Conservation (phyloP, 2,888 invertebrate genomes). For the Lepidocyrtinus sp. region DNA sequence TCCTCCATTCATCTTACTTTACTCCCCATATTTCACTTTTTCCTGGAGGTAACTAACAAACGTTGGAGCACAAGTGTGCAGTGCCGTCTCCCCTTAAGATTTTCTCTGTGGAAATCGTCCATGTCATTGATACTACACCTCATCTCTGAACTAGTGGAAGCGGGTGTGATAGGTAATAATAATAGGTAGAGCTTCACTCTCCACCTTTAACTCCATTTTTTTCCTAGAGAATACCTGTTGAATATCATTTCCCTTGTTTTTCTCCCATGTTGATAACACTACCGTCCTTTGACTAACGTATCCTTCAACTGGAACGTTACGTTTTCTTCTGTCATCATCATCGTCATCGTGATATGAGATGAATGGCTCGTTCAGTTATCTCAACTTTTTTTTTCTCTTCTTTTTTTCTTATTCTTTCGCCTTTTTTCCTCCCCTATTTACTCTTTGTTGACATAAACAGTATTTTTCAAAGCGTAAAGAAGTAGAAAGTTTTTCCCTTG, state of each 20-base stretch:
- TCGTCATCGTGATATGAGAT: slow-evolving; percentile 33
- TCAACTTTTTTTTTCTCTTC: slow-evolving; percentile 28
- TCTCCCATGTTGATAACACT: slow-evolving; percentile 27
- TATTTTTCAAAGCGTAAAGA: slow-evolving; percentile 2
- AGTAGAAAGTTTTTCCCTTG: not conserved
- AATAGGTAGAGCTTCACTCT: not conserved
- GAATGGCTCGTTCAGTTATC: slow-evolving; percentile 38
- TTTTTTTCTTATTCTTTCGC: slow-evolving; percentile 20
- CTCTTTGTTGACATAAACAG: slow-evolving; percentile 12
- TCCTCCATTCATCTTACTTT: slow-evolving; percentile 6
- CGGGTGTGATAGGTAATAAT: not conserved
- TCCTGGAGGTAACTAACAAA: too few species aligned
- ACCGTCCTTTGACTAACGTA: slow-evolving; percentile 14
- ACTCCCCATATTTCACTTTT: slow-evolving; percentile 7
- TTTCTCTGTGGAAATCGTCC: not conserved
- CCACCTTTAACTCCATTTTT: not conserved
- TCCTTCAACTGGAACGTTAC: slow-evolving; percentile 10
- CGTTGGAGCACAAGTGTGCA: too few species aligned
- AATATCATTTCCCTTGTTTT: slow-evolving; percentile 63
- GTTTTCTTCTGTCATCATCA: slow-evolving; percentile 28
- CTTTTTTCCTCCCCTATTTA: slow-evolving; percentile 6
- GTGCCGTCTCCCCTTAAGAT: not conserved
- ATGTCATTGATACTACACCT: not conserved
- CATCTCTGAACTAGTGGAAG: not conserved
- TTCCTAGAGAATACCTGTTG: slow-evolving; percentile 64